Evolutionary conservation across 2,797 vertebrate species (phyloP).

Genomic region (Myotis vivesi): DNA sequence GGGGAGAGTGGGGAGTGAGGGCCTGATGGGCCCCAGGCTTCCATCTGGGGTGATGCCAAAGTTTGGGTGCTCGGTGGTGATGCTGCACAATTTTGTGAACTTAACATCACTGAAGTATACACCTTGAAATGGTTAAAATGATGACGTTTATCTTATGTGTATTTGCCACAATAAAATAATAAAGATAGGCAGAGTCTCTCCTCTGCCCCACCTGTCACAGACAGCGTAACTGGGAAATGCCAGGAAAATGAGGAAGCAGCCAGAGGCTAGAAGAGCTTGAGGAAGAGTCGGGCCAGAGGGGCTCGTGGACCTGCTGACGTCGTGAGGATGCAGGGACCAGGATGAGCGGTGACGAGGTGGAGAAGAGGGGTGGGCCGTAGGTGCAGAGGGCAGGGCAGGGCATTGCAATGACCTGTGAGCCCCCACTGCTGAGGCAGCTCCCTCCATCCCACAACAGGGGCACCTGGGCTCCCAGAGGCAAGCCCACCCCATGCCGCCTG

Average conservation of each 20-base stretch:
- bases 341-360: neutral
- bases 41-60: neutral
- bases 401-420: neutral
- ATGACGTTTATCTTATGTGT: neutral
- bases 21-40: neutral
- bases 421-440: neutral
- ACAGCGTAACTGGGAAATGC: neutral
- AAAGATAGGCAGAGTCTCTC: neutral
- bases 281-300: neutral
- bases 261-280: neutral
- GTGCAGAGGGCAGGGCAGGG: no score
- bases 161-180: neutral
- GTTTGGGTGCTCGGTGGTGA: neutral
- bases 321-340: accelerated
- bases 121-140: neutral
- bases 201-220: neutral
- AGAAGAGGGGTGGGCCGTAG: neutral
- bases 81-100: neutral
- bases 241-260: neutral
- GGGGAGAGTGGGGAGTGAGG: no score
- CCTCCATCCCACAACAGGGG: no score
- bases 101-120: no score
- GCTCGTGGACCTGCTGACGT: accelerated
- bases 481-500: accelerated
- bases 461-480: accelerated